Conservation (phyloP, 2,888 invertebrate species). For the Iselma pallidipennis region DNA sequence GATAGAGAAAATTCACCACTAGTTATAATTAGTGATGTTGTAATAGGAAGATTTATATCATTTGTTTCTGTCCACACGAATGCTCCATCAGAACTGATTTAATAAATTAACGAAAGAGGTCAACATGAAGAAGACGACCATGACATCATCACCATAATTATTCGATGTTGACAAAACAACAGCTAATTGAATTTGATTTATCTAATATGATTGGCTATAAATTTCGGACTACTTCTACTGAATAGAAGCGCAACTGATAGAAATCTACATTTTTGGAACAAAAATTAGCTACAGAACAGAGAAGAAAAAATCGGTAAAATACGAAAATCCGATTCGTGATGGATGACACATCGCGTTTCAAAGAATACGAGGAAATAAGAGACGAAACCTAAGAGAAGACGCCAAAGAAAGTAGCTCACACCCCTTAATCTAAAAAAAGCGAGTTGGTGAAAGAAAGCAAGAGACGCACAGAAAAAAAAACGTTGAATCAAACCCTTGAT, state of each 20-base stretch:
- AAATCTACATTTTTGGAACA: no score
- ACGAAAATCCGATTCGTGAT: not conserved
- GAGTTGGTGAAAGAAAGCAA: not conserved
- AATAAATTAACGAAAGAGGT: not conserved
- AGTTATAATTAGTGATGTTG: not conserved
- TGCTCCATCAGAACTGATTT: not conserved
- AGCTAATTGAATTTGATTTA: not conserved
- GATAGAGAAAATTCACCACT: not conserved
- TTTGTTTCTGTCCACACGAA: not conserved
- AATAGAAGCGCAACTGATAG: no score
- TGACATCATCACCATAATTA: not conserved
- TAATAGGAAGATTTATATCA: not conserved
- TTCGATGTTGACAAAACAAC: not conserved
- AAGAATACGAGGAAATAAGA: not conserved
- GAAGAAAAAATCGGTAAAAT: no score
- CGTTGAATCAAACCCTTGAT: not conserved
- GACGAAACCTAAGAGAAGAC: not conserved
- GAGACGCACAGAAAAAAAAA: not conserved
- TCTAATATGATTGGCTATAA: not conserved
- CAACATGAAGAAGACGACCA: not conserved
- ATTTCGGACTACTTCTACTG: no score
- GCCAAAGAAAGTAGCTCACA: not conserved
- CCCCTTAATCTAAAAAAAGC: not conserved
- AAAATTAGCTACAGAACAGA: no score
- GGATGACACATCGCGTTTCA: not conserved